Conservation (phyloP, 2,113 vertebrate genomes). For the Oreotrochilus melanogaster region DNA sequence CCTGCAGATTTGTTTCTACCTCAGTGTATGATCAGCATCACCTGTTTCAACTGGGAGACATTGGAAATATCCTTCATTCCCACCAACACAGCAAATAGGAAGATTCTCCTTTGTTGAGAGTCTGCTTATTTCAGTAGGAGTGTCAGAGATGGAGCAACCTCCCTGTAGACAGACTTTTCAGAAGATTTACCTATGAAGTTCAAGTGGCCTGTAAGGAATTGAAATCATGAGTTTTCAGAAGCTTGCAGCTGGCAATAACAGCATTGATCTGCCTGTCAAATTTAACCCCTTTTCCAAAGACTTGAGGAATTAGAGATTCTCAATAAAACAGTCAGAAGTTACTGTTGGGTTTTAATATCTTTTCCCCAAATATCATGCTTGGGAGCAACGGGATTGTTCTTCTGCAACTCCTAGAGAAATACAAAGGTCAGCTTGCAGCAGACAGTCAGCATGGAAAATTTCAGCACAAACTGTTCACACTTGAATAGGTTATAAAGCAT, state of each 20-base stretch:
- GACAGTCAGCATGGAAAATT: background rate
- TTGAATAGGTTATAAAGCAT: background rate
- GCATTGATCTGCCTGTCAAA: background rate
- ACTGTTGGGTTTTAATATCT: background rate
- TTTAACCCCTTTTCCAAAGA: background rate
- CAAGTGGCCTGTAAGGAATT: background rate
- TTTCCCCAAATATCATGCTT: background rate
- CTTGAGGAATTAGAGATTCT: background rate
- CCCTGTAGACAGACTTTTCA: background rate
- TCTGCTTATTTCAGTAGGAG: background rate
- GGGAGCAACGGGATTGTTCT: background rate
- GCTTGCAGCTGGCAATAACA: background rate
- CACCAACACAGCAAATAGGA: background rate
- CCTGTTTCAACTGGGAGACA: fast-evolving
- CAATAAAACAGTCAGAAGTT: background rate
- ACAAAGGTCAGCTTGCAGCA: background rate
- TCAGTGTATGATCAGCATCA: background rate
- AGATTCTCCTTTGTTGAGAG: background rate
- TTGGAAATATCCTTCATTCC: background rate
- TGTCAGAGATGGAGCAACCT: background rate
- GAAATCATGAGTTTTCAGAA: background rate
- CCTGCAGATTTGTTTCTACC: background rate
- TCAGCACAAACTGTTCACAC: background rate
- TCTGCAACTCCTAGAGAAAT: background rate
- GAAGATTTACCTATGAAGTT: background rate